Percentiles rank a stretch among this genome's conserved stretches.
phyloP scores from a whole-genome alignment of 2,797 vertebrate genomes.

The Rhinogobio ventralis region DNA sequence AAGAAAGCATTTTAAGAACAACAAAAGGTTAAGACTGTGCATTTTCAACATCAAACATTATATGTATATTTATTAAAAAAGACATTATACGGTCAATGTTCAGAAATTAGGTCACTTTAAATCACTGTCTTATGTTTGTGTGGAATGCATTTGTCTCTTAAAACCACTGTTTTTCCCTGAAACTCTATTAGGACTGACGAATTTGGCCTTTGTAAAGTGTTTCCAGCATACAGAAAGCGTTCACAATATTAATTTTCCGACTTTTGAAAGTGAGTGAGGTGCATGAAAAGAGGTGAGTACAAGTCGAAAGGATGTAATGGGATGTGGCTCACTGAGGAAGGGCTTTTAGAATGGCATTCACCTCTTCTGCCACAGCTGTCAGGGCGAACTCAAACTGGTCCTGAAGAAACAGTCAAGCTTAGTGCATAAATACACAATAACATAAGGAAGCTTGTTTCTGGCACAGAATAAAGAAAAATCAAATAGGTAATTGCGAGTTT shows the following conservation, averaged over 20 bases:
- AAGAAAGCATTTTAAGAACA: slow-evolving; percentile 33
- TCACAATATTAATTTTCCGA: slow-evolving; percentile 6
- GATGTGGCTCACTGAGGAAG: slow-evolving; percentile 86
- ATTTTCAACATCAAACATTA: slow-evolving; percentile 27
- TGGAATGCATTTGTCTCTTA: neutral
- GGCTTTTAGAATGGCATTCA: slow-evolving; percentile 97
- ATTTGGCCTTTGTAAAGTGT: slow-evolving; percentile 29
- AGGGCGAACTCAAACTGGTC: slow-evolving; percentile 98
- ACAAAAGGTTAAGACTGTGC: neutral
- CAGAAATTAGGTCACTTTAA: slow-evolving; percentile 8
- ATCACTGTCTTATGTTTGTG: neutral
- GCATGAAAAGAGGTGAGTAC: slow-evolving; percentile 15
- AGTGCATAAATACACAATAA: neutral
- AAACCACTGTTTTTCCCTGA: slow-evolving; percentile 24
- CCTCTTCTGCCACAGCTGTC: slow-evolving; percentile 95
- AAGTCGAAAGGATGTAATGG: slow-evolving; percentile 27
- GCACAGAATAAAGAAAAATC: neutral
- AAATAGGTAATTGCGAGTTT: neutral
- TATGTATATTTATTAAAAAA: slow-evolving; percentile 26
- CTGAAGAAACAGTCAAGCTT: slow-evolving; percentile 67
- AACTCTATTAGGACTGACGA: slow-evolving; percentile 10
- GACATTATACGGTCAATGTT: slow-evolving; percentile 13
- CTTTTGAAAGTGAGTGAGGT: slow-evolving; percentile 29
- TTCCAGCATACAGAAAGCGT: slow-evolving; percentile 17
- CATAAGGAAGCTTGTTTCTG: neutral